Base-by-base conservation (phyloP, 2,113 vertebrate species). In the Mastomys natalensis region DNA sequence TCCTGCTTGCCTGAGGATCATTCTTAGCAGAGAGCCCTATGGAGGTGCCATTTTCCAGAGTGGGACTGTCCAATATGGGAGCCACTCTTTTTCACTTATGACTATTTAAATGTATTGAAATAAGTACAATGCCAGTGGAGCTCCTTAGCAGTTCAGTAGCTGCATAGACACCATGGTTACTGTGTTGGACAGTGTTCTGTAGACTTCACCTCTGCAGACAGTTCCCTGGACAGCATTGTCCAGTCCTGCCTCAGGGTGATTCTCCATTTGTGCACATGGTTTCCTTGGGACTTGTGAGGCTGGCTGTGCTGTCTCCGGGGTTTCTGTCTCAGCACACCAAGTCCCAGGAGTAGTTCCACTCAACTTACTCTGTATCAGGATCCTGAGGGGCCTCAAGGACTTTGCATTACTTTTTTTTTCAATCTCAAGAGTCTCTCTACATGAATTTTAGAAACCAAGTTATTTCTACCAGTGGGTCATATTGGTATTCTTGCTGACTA, bases 391-490 rank as follows among this genome's bases (percentile, higher is more conserved):
- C 51, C 10, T 7, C 24, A 21, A 76, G 76, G 45, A 77, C 62
- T 88, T 95, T 19, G 60, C 48, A 16, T n/a, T 11, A 68, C 26
- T 64, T 90, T 51, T 34, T 6, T 37, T 64, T 51, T n/a, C 5
- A 37, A 40, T 72, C 62, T 78, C 82, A 31, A 90, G 53, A 68
- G 34, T 86, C 37, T 45, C 51, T 88, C 48, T 77, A 48, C 58
- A 58, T 77, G 45, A 40, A 58, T 93, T 95, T 89, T 82, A 55
- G n/a, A 86, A 96, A 86, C 13, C 37, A 13, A 73, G 48, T 87
- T 90, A 85, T 87, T 95, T 73, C 40, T 15, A 86, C 66, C 76
- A 84, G 16, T 60, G 92, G 81, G 29, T 66, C 74, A 68, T 1
- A 62, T 7, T 72, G 87, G 10, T 88, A 40, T 62, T 92, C 82